Base-by-base conservation (phyloP, 2,888 invertebrate genomes). In the Caenorhabditis sinica region DNA sequence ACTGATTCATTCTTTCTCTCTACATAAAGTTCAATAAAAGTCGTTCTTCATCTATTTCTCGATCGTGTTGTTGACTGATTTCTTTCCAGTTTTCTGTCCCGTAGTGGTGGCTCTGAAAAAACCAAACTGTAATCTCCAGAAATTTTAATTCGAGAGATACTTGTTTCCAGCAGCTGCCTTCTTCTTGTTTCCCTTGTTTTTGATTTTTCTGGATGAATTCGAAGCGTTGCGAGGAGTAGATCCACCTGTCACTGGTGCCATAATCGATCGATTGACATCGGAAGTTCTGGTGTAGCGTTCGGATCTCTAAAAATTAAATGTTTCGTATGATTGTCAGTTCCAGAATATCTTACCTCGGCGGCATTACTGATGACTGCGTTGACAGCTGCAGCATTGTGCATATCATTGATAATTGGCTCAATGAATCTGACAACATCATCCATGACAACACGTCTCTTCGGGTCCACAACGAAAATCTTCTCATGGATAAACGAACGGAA, bases 381-480 rank as follows among this genome's bases (percentile, higher is more conserved):
- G 1, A 28, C 51, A 20, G 71, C 77, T 9, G 63, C 36, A 9
- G 77, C 60, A 23, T 69, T 79, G 25, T 65, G 79, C 23, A 80
- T 77, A 28, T 80, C 80, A 43, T 66, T 84, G 45, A 84, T 53
- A 28, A 84, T 66, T 28, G 84, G 84, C 72, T 85, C 84, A 20
- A 87, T 73, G 58, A 75, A 87, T 61, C 76, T 36, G 17, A 77
- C 85, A 20, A 87, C 65, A 61, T 85, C 87, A 4, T 72, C 63
- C 85, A 87, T 85, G 1, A 56, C 71, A 30, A 80, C 76, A 0
- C 87, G 74, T 13, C 77, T 40, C 51, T 86, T 73, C 63, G 83
- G 82, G 56, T 83, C 85, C 40, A 76, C 72, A 45, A 85, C 86
- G 65, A 71, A 87, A 28, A 87, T 77, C 49, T 80, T 82, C 33